These are phyloP conservation scores for Ara ararauna DNA, from an alignment of 2,797 vertebrate genomes.

Conservation along the genomic window DNA sequence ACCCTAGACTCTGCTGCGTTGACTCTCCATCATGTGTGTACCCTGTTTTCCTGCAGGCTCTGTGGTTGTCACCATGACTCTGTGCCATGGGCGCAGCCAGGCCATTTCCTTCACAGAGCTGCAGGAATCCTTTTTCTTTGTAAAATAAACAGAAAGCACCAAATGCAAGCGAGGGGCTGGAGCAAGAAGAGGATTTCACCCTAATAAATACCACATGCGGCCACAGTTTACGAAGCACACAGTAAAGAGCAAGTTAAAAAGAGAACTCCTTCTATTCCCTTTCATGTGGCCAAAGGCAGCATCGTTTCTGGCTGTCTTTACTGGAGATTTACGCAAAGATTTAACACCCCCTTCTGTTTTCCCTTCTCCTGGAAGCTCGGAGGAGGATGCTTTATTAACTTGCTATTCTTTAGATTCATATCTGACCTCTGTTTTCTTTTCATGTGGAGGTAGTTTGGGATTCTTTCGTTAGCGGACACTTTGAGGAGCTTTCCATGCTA, in stretches of 20 bases:
- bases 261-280: slow-evolving; percentile 48
- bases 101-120: not conserved
- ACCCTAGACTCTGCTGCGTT: not conserved
- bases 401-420: not conserved
- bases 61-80: not conserved
- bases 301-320: slow-evolving; percentile 54
- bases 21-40: not conserved
- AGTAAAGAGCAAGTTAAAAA: slow-evolving; percentile 63
- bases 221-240: slow-evolving; percentile 32
- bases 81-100: not conserved
- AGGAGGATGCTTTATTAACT: slow-evolving; percentile 55
- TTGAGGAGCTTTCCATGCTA: not conserved
- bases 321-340: slow-evolving; percentile 50
- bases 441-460: not conserved
- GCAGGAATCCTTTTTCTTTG: slow-evolving; percentile 15
- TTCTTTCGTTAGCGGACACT: not conserved
- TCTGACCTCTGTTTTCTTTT: slow-evolving; percentile 47
- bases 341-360: slow-evolving; percentile 62
- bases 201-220: slow-evolving; percentile 64
- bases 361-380: slow-evolving; percentile 28
- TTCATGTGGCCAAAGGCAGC: slow-evolving; percentile 58
- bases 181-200: slow-evolving; percentile 9
- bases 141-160: slow-evolving; percentile 26
- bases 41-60: not conserved
- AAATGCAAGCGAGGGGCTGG: not conserved